Base-by-base conservation (phyloP, 2,113 vertebrate species). In the Ploceus nigricollis region DNA sequence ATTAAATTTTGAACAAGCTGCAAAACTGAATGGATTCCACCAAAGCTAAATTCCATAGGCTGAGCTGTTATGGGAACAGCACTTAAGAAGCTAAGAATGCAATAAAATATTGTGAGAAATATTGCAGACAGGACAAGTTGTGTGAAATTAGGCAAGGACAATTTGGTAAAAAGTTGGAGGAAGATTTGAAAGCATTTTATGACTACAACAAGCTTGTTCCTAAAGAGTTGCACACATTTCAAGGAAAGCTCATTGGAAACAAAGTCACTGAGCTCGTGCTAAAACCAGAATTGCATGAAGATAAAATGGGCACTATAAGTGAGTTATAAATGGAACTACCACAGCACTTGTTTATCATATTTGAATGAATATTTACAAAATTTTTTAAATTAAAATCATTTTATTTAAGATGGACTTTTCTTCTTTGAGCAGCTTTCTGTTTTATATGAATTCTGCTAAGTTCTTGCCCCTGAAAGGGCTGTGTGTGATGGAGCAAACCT, bases 321-420 rank as follows among this genome's bases (percentile, higher is more conserved):
- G 30, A 83, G 79, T 63, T 44, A 48, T 2, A 56, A 73, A 87
- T 4, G 24, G 44, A 93, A 48, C 17, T 51, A 33, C 37, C 57
- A 19, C 11, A 82, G 25, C 51, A 87, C 25, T 64, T 37, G 24
- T 9, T 47, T 33, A 48, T 25, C 7, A 21, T 39, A 68, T 45
- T 77, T 28, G 33, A 85, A 79, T 16, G 1, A 51, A 37, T 45
- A 61, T 21, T 28, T 37, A 28, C 10, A 23, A 23, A 39, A 8
- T 22, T 10, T 10, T 10, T 0, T 0, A 20, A 22, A 18, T 13
- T 19, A 40, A 75, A 83, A 39, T 1, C 60, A 44, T 39, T 69
- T 60, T 44, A 39, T 68, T 90, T 60, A 56, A 79, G 23, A 30
- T 12, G 5, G 13, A 33, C 6, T 22, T 82, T 68, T 35, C 54